Conservation (phyloP, 2,113 vertebrate genomes). For the Grallaria varia region DNA sequence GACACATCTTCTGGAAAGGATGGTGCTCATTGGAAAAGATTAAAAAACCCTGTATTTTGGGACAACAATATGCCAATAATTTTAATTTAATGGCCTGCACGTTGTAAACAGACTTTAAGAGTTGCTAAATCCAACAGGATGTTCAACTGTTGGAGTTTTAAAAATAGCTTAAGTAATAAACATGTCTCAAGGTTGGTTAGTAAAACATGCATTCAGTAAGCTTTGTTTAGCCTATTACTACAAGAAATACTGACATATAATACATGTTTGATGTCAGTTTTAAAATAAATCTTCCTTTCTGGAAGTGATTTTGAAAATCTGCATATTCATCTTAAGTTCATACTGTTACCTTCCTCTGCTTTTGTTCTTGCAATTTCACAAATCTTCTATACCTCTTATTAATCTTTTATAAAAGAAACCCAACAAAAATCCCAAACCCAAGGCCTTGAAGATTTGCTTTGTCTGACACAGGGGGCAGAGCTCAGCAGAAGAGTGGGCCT, state of each 20-base stretch:
- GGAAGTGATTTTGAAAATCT: background rate
- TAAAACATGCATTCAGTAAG: background rate
- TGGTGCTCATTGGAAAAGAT: background rate
- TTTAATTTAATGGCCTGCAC: background rate
- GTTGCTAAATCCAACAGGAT: background rate
- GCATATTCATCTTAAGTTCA: background rate
- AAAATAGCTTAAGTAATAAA: background rate
- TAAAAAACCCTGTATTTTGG: background rate
- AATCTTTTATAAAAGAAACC: background rate
- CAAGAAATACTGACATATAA: background rate
- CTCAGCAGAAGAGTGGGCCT: slow-evolving; percentile 80
- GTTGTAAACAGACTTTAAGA: background rate
- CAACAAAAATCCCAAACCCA: background rate
- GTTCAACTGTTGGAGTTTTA: background rate
- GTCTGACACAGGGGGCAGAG: slow-evolving; percentile 31
- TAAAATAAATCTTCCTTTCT: background rate
- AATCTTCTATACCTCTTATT: background rate
- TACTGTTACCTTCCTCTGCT: background rate
- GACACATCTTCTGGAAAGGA: background rate
- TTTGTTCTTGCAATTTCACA: background rate
- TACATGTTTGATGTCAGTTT: background rate
- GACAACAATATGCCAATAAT: background rate
- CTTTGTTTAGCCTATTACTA: background rate
- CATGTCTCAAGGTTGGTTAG: background rate
- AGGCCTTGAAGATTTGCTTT: slow-evolving; percentile 4